Percentiles rank a stretch among this genome's conserved stretches.
Evolutionary conservation across 1,140 invertebrate genomes (phyloP).

Genomic region (Caenorhabditis remanei): DNA sequence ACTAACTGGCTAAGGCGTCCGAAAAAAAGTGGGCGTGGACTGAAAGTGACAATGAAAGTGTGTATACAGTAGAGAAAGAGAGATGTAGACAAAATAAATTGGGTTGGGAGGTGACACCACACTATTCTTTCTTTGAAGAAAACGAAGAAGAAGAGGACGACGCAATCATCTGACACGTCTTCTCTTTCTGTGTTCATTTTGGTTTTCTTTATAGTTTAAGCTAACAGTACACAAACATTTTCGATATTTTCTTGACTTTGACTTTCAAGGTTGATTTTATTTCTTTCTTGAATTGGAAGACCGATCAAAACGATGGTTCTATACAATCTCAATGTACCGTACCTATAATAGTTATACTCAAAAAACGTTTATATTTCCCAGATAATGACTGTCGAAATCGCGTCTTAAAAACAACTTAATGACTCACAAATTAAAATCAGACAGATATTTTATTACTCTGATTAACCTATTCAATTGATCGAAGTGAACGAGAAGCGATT

Average conservation of each 20-base stretch:
- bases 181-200: conserved; percentile 17
- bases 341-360: no score
- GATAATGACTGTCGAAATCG: no score
- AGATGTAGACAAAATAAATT: conserved; percentile 40
- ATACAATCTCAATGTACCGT: no score
- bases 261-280: no score
- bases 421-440: no score
- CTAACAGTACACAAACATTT: neutral
- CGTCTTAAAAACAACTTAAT: no score
- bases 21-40: conserved; percentile 1
- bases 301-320: no score
- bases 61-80: neutral
- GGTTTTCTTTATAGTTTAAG: conserved; percentile 22
- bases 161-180: conserved; percentile 39
- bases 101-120: conserved; percentile 54
- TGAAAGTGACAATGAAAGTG: conserved; percentile 21
- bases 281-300: neutral
- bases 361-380: no score
- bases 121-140: conserved; percentile 32
- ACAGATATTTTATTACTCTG: no score
- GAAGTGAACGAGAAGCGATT: no score
- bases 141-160: neutral
- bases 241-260: neutral
- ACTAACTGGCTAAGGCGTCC: conserved; percentile 39
- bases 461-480: no score